These are phyloP conservation scores for Zaprionus capensis DNA, from an alignment of 1,140 invertebrate species.

Conservation along the genomic window DNA sequence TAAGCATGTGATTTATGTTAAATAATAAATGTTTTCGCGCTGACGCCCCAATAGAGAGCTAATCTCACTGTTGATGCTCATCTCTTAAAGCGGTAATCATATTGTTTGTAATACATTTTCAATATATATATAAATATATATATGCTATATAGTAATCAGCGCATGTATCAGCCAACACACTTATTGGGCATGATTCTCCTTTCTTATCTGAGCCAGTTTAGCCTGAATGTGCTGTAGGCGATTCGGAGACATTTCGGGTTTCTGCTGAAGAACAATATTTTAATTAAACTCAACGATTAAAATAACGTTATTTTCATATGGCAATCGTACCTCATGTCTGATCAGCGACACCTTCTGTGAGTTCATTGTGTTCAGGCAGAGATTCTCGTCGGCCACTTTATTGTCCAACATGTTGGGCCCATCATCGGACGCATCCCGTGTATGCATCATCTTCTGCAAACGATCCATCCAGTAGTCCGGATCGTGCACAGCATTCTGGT, in stretches of 20 bases:
- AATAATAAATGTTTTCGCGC: conserved; percentile 61
- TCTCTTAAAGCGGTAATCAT: conserved; percentile 21
- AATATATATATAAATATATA: conserved; percentile 39
- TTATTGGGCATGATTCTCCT: conserved; percentile 77
- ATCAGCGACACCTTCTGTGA: conserved; percentile 78
- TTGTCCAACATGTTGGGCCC: conserved; percentile 72
- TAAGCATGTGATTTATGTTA: conserved; percentile 68
- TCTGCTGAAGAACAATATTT: conserved; percentile 49
- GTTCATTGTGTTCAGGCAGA: conserved; percentile 78
- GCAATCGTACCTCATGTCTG: conserved; percentile 57
- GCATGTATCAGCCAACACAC: background rate
- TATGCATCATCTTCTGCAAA: conserved; percentile 65
- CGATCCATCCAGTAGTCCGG: conserved; percentile 83
- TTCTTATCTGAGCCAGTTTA: conserved; percentile 80
- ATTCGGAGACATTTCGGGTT: conserved; percentile 80
- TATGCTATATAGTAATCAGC: conserved; percentile 26
- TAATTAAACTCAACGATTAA: background rate
- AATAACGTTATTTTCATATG: background rate
- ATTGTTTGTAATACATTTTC: conserved; percentile 27
- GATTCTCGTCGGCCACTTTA: conserved; percentile 81
- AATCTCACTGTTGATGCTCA: conserved; percentile 29
- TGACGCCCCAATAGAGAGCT: conserved; percentile 15
- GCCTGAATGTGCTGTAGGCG: conserved; percentile 81
- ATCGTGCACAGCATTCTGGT: conserved; percentile 63
- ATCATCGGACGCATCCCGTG: conserved; percentile 56